Evolutionary conservation across 2,797 vertebrate species (phyloP), one percentile per base, ranked within the genome.

Genomic region (Pangasius macronema): DNA sequence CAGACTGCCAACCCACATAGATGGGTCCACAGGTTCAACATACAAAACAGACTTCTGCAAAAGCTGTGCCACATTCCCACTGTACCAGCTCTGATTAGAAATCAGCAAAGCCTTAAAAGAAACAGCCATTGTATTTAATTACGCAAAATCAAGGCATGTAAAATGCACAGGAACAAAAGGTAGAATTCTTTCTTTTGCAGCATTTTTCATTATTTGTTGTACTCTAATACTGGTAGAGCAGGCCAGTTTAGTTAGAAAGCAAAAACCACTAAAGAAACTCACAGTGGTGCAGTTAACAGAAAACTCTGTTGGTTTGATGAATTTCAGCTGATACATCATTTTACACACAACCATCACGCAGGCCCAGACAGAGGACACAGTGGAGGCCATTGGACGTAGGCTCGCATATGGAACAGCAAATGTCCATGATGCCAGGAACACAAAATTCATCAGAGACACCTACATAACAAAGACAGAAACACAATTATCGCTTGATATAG

Each of bases 311-410:
- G 96, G 95, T 67, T 95, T 94, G 80, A 96, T 94, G 67, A 96
- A 93, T 91, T 96, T 96, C 85, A 97, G 93, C 91, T 96, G 96
- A 91, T 97, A 96, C 91, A 95, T 95, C 96, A 96, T 97, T 91
- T 96, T 96, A 88, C 95, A 96, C 89, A 96, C 94, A 85, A 96
- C 95, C 92, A 94, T 94, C 85, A 95, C 90, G 8, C 95, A 95
- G 3, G 95, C 96, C 96, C 95, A 96, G 9, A 96, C 93, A 0
- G 96, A 93, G 5, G 95, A 96, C 49, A 96, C 87, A 18, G 90
- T 93, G 85, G 95, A 94, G 1, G 95, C 93, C 0, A 92, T 7
- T 1, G 93, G 95, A 7, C 93, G 94, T 13, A 96, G 84, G 55
- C 91, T 93, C 22, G 95, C 91, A 42, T 93, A 95, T 0, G 96